A percentile compares a stretch with the other conserved stretches of the same genome.
Conservation (phyloP, 2,797 vertebrate species). For the Alcedo quadribrachys region DNA sequence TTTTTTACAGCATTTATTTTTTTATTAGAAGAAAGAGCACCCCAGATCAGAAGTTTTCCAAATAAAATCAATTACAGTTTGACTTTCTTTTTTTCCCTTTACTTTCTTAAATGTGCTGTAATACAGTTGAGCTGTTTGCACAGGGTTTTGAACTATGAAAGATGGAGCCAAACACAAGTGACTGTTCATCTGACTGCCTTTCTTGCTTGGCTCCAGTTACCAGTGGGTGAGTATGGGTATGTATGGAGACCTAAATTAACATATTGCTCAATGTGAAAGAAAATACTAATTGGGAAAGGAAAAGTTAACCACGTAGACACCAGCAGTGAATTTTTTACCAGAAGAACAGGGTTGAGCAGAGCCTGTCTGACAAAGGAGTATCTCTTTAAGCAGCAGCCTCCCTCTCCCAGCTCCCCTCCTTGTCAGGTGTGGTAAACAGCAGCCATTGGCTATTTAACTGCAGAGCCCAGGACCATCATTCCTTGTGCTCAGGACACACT, state of each 20-base stretch:
- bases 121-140: background rate
- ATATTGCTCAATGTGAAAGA: background rate
- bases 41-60: background rate
- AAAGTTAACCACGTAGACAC: background rate
- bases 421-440: rapidly evolving
- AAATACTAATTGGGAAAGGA: background rate
- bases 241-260: background rate
- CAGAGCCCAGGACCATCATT: background rate
- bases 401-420: background rate
- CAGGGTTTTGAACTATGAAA: background rate
- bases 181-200: background rate
- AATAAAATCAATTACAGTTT: background rate
- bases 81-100: background rate
- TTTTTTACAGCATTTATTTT: background rate
- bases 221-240: background rate
- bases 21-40: background rate
- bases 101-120: background rate
- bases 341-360: background rate
- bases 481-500: background rate
- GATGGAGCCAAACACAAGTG: background rate
- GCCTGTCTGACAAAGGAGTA: background rate
- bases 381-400: background rate
- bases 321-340: background rate
- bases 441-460: background rate
- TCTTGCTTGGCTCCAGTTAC: background rate